Conservation (phyloP, 2,797 vertebrate genomes). For the Saxicola maurus region DNA sequence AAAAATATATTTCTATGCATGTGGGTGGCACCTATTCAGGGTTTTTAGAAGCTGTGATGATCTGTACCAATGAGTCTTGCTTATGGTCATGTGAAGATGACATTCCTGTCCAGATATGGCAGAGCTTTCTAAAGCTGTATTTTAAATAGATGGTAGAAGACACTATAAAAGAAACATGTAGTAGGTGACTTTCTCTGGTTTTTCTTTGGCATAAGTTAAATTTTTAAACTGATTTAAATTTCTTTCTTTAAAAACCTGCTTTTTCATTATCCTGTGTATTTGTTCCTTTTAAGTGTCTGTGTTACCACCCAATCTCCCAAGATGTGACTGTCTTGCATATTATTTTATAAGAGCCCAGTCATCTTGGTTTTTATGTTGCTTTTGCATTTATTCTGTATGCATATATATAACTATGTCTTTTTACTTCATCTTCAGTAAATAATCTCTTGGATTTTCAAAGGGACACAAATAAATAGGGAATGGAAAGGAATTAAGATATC, state of each 20-base stretch:
- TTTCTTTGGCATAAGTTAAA: neutral
- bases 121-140: neutral
- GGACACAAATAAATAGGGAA: neutral
- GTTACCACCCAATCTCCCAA: neutral
- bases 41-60: neutral
- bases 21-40: neutral
- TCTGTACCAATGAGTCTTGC: neutral
- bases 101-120: neutral
- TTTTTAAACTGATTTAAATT: neutral
- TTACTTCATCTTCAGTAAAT: neutral
- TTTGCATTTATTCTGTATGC: neutral
- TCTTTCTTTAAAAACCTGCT: fast-evolving
- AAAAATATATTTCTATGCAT: neutral
- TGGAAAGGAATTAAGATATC: neutral
- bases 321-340: neutral
- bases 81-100: neutral
- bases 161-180: neutral
- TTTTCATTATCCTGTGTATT: neutral
- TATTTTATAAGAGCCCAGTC: neutral
- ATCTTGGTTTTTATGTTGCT: neutral
- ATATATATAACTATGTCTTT: neutral
- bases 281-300: neutral
- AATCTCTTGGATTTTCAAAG: neutral
- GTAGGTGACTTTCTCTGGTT: neutral
- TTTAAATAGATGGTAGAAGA: neutral